Evolutionary conservation across 2,113 vertebrate species (phyloP).

Genomic region (Microcebus griseorufus): DNA sequence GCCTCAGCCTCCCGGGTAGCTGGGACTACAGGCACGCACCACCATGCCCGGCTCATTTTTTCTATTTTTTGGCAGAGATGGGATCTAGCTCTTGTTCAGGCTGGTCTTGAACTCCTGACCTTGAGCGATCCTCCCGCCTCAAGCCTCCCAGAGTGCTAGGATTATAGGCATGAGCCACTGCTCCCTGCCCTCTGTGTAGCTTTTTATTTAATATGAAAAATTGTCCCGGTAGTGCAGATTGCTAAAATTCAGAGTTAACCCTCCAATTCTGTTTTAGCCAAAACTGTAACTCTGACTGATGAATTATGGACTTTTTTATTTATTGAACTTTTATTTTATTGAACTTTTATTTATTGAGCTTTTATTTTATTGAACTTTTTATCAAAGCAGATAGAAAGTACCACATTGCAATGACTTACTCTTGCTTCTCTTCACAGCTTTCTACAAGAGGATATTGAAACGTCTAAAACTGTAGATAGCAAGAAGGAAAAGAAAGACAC

Average conservation of each 20-base stretch:
- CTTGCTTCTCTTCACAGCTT: neutral
- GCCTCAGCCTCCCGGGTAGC: too few relatives aligned
- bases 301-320: neutral
- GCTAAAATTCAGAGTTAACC: neutral
- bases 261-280: neutral
- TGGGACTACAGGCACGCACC: too few relatives aligned
- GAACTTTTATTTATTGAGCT: too few relatives aligned
- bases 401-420: neutral
- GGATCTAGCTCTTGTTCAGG: too few relatives aligned
- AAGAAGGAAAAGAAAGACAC: neutral
- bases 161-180: too few relatives aligned
- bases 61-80: too few relatives aligned
- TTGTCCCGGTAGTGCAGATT: neutral
- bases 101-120: too few relatives aligned
- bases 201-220: slow-evolving; percentile 13
- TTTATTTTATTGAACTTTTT: neutral
- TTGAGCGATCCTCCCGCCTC: too few relatives aligned
- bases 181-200: neutral
- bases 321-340: too few relatives aligned
- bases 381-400: neutral
- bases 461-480: neutral
- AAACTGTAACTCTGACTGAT: neutral
- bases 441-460: neutral
- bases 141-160: too few relatives aligned
- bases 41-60: too few relatives aligned